phyloP scores from a whole-genome alignment of 2,113 vertebrate species.

The Percina caprodes region DNA sequence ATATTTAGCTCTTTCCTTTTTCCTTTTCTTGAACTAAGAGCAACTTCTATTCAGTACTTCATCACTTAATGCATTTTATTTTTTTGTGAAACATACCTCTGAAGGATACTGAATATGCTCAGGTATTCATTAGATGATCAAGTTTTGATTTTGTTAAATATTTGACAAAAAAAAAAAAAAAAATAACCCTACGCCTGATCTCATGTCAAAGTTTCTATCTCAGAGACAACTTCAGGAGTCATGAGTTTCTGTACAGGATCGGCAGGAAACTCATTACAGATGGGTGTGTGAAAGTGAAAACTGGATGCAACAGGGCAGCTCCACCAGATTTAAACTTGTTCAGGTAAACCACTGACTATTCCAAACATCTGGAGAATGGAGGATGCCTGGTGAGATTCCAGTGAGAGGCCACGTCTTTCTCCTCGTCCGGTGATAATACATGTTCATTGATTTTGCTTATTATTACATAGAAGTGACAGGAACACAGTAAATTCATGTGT shows the following conservation, averaged over 20 bases:
- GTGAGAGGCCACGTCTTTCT: constrained; percentile 3
- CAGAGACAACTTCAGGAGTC: not conserved
- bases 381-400: constrained; percentile 33
- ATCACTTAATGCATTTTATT: not conserved
- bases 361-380: constrained; percentile 65
- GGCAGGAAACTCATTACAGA: not conserved
- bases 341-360: constrained; percentile 40
- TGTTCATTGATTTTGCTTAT: not conserved
- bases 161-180: not conserved
- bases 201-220: not conserved
- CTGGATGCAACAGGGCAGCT: not conserved
- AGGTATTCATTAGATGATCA: not conserved
- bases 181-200: not conserved
- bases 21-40: not conserved
- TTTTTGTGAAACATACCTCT: not conserved
- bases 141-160: not conserved
- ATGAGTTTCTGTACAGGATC: not conserved
- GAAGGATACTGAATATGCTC: not conserved
- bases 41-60: not conserved
- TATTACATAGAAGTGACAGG: not conserved
- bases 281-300: constrained; percentile 14
- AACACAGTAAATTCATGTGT: not conserved
- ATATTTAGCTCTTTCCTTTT: not conserved
- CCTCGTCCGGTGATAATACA: not conserved
- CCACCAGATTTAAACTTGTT: constrained; percentile 65